Percentiles rank a stretch among this genome's conserved stretches.
phyloP scores from a whole-genome alignment of 2,113 vertebrate species.

The Calyptomena viridis region DNA sequence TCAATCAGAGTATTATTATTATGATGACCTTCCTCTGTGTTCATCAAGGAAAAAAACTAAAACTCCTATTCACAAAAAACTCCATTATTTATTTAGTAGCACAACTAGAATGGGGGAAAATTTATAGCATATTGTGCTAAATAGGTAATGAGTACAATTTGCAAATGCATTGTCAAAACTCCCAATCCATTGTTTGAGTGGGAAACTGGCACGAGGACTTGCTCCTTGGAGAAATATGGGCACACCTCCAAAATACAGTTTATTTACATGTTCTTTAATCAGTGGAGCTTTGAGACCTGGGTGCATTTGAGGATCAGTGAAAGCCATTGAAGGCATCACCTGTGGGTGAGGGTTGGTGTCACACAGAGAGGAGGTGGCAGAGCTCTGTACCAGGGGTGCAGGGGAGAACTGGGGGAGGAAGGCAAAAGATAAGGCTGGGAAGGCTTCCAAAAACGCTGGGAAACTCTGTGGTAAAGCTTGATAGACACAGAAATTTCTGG shows the following conservation, averaged over 20 bases:
- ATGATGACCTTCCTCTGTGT: background rate
- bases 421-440: background rate
- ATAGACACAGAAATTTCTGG: background rate
- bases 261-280: background rate
- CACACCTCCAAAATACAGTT: background rate
- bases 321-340: background rate
- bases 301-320: background rate
- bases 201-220: background rate
- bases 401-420: background rate
- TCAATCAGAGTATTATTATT: background rate
- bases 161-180: background rate
- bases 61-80: background rate
- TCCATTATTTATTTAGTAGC: background rate
- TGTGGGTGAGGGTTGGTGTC: background rate
- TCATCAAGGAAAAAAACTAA: background rate
- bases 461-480: background rate
- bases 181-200: background rate
- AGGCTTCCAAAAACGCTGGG: background rate
- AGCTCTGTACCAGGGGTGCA: background rate
- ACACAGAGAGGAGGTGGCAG: background rate
- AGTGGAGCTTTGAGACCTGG: conserved; percentile 13
- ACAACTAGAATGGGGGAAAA: background rate
- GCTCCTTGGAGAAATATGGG: background rate
- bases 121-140: conserved; percentile 21
- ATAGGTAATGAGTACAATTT: background rate